Base-by-base conservation (phyloP, 2,888 invertebrate genomes). In the Lissocephala sabroskyi region DNA sequence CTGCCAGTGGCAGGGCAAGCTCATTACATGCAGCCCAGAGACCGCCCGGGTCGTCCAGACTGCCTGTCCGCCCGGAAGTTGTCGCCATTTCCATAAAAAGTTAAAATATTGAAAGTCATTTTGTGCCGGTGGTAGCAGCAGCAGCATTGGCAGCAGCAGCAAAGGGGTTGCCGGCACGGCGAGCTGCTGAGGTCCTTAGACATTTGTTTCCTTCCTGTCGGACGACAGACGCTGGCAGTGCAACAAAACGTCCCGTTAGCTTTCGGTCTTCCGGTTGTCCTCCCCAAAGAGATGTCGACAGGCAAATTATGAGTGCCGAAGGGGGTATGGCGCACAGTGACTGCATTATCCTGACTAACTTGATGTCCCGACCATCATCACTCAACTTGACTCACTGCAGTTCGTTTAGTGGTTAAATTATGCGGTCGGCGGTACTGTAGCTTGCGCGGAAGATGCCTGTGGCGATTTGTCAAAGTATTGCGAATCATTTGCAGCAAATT, bases 21-120 rank as follows among this genome's bases (percentile, higher is more conserved):
- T n/a, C n/a, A n/a, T n/a, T n/a, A n/a, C n/a, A n/a, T n/a, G n/a
- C n/a, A n/a, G n/a, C n/a, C n/a, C n/a, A n/a, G n/a, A n/a, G n/a
- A n/a, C n/a, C n/a, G n/a, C n/a, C n/a, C n/a, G n/a, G n/a, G n/a
- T n/a, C n/a, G n/a, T n/a, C n/a, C n/a, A n/a, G n/a, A n/a, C n/a
- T n/a, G n/a, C n/a, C n/a, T n/a, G 51, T 49, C 49, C 54, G 59
- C 50, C 73, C 48, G 74, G 74, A 74, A 63, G 62, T 51, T 68
- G 64, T 65, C 66, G 54, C 54, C 61, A 61, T 74, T 68, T 65
- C 52, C 64, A 68, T 64, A 58, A 64, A 71, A 66, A 55, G 63
- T 54, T 65, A 48, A 68, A 73, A 63, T 77, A 71, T 74, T 74
- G 65, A 75, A 75, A 76, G 70, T 76, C 77, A 68, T 76, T 71